Evolutionary conservation across 2,797 vertebrate species (phyloP), one percentile per base, ranked within the genome.

Genomic region (Hyperoplus immaculatus): DNA sequence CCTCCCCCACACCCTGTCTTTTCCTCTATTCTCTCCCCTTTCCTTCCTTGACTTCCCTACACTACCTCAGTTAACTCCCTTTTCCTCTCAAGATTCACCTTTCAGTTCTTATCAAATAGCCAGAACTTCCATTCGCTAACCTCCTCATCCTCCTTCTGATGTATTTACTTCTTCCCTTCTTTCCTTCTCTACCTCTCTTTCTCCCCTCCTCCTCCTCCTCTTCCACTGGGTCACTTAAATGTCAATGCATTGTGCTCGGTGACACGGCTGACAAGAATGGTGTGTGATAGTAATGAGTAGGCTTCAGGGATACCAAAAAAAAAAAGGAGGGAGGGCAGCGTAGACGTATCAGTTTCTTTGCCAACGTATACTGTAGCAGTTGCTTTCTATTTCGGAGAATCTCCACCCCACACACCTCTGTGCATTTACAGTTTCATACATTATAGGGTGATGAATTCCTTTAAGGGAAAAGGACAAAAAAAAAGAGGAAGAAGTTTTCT

Each of bases 241-340:
- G 90, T 91, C 89, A 92, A 54, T 4, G 73, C 16, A 87, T 90
- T 93, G 90, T 93, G 66, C 55, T 70, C 4, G 39, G 70, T 87
- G 89, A 91, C 86, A 77, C 41, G 66, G 74, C 70, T 63, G 78
- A 89, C 78, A 87, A 81, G 85, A 86, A 88, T 63, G 69, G 78
- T 75, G 86, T 60, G 83, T 55, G 80, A 84, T 82, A 80, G 87
- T 90, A 80, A 88, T 90, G 85, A 90, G 81, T 87, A 87, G 78
- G 86, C 73, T 72, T 76, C 56, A 0, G 72, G 75, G 29, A 29
- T 3, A 29, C 29, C 21, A 21, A 21, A 78, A 47, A 71, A 87
- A 54, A 83, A 82, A 72, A 74, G 71, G 69, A 61, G 72, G 74
- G 60, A 77, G 80, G 29, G 47, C 36, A 60, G 67, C 8, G 67